Percentiles rank a stretch among this genome's conserved stretches.
Conservation (phyloP, 2,888 invertebrate genomes). For the Plebejus argus region DNA sequence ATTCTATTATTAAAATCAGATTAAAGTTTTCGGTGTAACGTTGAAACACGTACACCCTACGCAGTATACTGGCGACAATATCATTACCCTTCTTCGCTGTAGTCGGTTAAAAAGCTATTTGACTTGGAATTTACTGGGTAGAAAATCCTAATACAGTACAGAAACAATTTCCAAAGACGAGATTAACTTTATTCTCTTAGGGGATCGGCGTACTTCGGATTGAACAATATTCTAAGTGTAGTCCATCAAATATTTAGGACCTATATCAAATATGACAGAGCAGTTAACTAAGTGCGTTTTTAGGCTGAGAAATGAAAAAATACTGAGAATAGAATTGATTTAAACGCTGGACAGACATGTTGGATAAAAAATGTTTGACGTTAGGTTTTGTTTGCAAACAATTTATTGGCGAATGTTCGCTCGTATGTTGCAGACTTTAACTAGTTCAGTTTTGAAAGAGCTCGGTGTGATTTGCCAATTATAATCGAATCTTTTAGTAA, state of each 20-base stretch:
- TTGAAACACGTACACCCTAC: too few relatives aligned
- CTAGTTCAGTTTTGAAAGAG: too few relatives aligned
- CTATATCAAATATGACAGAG: conserved; percentile 3
- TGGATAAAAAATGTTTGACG: neutral
- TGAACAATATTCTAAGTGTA: conserved; percentile 25
- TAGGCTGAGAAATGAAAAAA: neutral
- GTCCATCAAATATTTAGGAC: conserved; percentile 18
- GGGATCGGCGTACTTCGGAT: conserved; percentile 4
- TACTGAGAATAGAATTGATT: neutral
- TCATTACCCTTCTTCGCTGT: neutral
- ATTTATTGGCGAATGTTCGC: neutral
- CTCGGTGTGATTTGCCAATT: too few relatives aligned
- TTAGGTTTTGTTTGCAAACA: neutral
- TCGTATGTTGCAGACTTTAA: too few relatives aligned
- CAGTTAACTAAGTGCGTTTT: conserved; percentile 2
- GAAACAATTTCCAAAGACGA: neutral
- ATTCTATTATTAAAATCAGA: too few relatives aligned
- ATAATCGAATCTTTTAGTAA: too few relatives aligned
- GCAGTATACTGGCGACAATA: too few relatives aligned
- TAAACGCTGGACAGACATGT: neutral
- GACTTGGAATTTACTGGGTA: neutral
- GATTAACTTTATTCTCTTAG: conserved; percentile 1
- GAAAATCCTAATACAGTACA: neutral
- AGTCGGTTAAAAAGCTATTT: conserved; percentile 5
- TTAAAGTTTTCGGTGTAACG: too few relatives aligned